Evolutionary conservation across 2,888 invertebrate species (phyloP).

Genomic region (Drosophila greeni): DNA sequence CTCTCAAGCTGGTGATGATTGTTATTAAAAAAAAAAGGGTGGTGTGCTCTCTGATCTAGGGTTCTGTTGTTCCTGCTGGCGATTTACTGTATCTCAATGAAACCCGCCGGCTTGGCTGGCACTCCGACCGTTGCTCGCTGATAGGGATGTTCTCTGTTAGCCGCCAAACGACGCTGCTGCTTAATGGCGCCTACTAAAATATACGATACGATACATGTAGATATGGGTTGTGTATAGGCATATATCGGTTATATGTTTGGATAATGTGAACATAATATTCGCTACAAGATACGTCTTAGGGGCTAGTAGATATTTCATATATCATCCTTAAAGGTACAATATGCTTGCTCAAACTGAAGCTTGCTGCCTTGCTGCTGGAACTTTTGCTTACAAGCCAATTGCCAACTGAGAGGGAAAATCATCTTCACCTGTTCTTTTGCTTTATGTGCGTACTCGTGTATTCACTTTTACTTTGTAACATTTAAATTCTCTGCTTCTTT

Average conservation of each 20-base stretch:
- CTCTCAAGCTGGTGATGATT: slow-evolving; percentile 20
- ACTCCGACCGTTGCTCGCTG: slow-evolving; percentile 91
- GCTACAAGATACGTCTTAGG: slow-evolving; percentile 38
- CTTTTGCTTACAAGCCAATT: slow-evolving; percentile 27
- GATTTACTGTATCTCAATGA: slow-evolving; percentile 75
- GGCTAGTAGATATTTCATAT: slow-evolving; percentile 34
- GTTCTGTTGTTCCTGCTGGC: slow-evolving; percentile 40
- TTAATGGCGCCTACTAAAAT: slow-evolving; percentile 80
- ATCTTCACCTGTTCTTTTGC: slow-evolving; percentile 22
- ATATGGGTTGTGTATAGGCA: slow-evolving; percentile 42
- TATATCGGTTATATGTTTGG: slow-evolving; percentile 38
- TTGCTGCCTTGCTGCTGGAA: slow-evolving; percentile 27
- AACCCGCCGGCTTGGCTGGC: slow-evolving; percentile 81
- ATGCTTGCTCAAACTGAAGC: slow-evolving; percentile 49
- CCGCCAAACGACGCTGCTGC: slow-evolving; percentile 91
- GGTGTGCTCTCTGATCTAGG: slow-evolving; percentile 7
- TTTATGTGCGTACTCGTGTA: slow-evolving; percentile 32
- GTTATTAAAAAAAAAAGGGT: background rate
- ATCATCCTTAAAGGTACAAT: slow-evolving; percentile 41
- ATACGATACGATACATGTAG: slow-evolving; percentile 72
- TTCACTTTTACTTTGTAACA: slow-evolving; percentile 51
- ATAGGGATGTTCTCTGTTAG: slow-evolving; percentile 95
- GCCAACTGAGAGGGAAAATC: slow-evolving; percentile 26
- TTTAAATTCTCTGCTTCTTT: slow-evolving; percentile 75
- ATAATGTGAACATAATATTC: slow-evolving; percentile 37